Conservation (phyloP, 35 echinoderm and acorn worm species). For the Stichopus chloronotus region DNA sequence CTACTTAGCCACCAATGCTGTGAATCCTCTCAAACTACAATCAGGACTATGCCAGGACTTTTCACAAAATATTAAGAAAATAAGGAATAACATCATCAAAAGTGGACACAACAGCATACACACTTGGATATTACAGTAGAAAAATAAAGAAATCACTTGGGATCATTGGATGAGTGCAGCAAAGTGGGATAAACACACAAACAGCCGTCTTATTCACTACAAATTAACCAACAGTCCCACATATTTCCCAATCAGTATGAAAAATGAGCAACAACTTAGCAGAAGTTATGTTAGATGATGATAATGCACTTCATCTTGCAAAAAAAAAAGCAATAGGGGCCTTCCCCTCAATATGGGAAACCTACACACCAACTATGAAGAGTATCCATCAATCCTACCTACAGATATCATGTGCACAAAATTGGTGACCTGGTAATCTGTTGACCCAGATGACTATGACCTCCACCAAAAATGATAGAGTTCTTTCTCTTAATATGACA, state of each 20-base stretch:
- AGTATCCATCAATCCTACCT: no score
- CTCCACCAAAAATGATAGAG: no score
- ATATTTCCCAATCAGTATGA: neutral
- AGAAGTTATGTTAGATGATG: neutral
- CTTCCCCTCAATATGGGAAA: no score
- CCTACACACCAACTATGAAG: no score
- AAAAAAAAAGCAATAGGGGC: neutral
- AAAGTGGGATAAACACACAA: neutral
- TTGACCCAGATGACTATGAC: no score
- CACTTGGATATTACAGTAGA: neutral
- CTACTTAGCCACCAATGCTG: slow-evolving; percentile 15
- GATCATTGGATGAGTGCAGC: slow-evolving; percentile 7
- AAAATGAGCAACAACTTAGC: slow-evolving; percentile 52
- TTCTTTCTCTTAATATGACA: no score
- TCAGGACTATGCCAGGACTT: slow-evolving; percentile 31
- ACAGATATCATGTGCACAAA: no score
- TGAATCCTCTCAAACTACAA: slow-evolving; percentile 12
- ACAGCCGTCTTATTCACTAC: no score
- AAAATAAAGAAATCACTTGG: slow-evolving; percentile 10
- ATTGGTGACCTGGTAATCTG: neutral
- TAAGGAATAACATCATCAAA: slow-evolving; percentile 15
- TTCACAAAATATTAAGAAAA: slow-evolving; percentile 55
- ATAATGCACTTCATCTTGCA: slow-evolving; percentile 9
- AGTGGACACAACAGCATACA: slow-evolving; percentile 31
- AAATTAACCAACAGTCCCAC: slow-evolving; percentile 13